These are phyloP conservation scores for Dermatophagoides farinae DNA, from an alignment of 1,140 invertebrate genomes.

Conservation along the genomic window DNA sequence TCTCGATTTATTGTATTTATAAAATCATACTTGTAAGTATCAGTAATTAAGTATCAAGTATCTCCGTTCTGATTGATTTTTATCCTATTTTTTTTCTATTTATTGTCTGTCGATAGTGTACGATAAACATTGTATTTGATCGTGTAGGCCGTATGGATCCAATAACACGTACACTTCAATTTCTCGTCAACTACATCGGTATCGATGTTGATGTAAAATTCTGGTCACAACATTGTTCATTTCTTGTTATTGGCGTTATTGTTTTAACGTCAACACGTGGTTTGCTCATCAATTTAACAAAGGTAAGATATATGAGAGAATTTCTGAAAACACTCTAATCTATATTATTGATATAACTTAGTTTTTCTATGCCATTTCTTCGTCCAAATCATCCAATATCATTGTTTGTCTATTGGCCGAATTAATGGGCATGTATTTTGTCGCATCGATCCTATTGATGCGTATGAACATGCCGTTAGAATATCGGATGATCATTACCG, in stretches of 20 bases:
- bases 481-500: conserved; percentile 85
- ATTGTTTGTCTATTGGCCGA: conserved; percentile 90
- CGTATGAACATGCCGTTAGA: conserved; percentile 98
- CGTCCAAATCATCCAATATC: conserved; percentile 93
- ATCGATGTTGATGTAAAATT: conserved; percentile 73
- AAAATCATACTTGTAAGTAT: conserved; percentile 92
- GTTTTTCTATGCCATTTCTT: conserved; percentile 99
- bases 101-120: conserved; percentile 53
- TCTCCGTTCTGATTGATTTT: neutral
- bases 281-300: conserved; percentile 85
- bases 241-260: conserved; percentile 89
- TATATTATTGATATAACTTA: conserved; percentile 26
- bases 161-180: conserved; percentile 86
- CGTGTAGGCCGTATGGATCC: conserved; percentile 95
- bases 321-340: neutral
- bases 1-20: conserved; percentile 94
- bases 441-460: conserved; percentile 89
- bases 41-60: neutral
- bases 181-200: conserved; percentile 89
- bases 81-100: conserved; percentile 1
- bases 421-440: conserved; percentile 99
- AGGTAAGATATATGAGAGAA: conserved; percentile 36
- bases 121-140: conserved; percentile 96
- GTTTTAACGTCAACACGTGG: conserved; percentile 94
- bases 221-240: conserved; percentile 98